phyloP scores from a whole-genome alignment of 2,113 vertebrate species.

The Tor tambroides region DNA sequence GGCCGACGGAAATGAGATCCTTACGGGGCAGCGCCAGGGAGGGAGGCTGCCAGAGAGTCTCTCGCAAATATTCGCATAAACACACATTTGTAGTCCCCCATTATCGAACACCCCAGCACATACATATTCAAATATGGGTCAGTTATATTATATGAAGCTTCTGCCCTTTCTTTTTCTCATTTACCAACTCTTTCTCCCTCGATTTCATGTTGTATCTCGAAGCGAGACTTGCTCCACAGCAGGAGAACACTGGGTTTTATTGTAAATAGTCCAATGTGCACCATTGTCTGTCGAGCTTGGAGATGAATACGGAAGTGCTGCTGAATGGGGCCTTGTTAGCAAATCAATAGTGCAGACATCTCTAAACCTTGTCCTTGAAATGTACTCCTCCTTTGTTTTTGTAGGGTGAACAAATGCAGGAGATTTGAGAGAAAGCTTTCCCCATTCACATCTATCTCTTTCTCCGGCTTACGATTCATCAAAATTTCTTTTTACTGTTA shows the following conservation, averaged over 20 bases:
- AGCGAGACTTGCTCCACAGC: conserved; percentile 9
- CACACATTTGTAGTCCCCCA: conserved; percentile 33
- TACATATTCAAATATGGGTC: conserved; percentile 33
- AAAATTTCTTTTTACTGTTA: conserved; percentile 43
- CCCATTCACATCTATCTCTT: background rate
- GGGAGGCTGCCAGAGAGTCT: conserved; percentile 39
- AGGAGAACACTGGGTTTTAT: conserved; percentile 53
- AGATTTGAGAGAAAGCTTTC: conserved; percentile 43
- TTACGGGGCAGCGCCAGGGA: conserved; percentile 61
- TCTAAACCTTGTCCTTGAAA: conserved; percentile 73
- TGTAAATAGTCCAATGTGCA: conserved; percentile 72
- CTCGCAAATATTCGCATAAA: conserved; percentile 47
- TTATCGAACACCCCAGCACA: conserved; percentile 26
- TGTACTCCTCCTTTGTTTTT: conserved; percentile 67
- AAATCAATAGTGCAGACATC: conserved; percentile 76
- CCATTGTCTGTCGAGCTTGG: conserved; percentile 69
- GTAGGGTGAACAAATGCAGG: conserved; percentile 67
- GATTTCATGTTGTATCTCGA: background rate
- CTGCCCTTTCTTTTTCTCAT: conserved; percentile 29
- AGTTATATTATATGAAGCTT: background rate
- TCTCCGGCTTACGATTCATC: conserved; percentile 1
- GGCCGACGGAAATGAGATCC: conserved; percentile 72
- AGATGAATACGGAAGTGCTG: conserved; percentile 66
- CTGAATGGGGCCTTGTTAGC: conserved; percentile 74
- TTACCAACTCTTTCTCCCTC: conserved; percentile 19